Evolutionary conservation across 1,140 invertebrate genomes (phyloP), one percentile per base, ranked within the genome.

Genomic region (Trichoplusia ni): DNA sequence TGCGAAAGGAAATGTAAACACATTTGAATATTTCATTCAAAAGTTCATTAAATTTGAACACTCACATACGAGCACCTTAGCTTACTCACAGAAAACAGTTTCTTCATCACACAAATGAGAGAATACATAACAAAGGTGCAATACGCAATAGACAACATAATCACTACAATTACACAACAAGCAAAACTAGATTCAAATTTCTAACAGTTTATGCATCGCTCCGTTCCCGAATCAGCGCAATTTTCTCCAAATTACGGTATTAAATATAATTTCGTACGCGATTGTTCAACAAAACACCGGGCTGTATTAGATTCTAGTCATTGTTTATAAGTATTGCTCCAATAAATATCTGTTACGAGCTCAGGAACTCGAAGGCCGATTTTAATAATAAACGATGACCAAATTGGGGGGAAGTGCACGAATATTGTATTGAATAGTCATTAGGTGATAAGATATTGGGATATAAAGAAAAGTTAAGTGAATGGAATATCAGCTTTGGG

Each of bases 341-440:
- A 18, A 49, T 49, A 49, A 31, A 49, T 49, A 49, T 49, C 27
- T 31, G 46, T 49, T 18, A 49, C 25, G 14, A 16, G 25, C 8
- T 49, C 18, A 49, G 8, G 11, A 14, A 27, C 11, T 25, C 6
- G 25, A 25, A 16, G n/a, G 21, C 23, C 25, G 29, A 49, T 49
- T 49, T 49, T 49, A 49, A 49, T 49, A 49, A 49, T 49, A 49
- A 49, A 49, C 16, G 46, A 49, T 49, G 25, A 25, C 14, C 25
- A 14, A 49, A 49, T 49, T 31, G 46, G 46, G 46, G 46, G 46
- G 46, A 13, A 29, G 29, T 4, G 25, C 25, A 49, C 13, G 46
- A 49, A 14, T 40, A 9, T 3, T 5, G 37, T 49, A 49, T 49
- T 49, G 13, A 49, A 49, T 31, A 49, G 46, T 18, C 25, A 18